A percentile compares a stretch with the other conserved stretches of the same genome.
These are phyloP conservation scores for Zosterops pallidus DNA, from an alignment of 2,113 vertebrate species.

Conservation along the genomic window DNA sequence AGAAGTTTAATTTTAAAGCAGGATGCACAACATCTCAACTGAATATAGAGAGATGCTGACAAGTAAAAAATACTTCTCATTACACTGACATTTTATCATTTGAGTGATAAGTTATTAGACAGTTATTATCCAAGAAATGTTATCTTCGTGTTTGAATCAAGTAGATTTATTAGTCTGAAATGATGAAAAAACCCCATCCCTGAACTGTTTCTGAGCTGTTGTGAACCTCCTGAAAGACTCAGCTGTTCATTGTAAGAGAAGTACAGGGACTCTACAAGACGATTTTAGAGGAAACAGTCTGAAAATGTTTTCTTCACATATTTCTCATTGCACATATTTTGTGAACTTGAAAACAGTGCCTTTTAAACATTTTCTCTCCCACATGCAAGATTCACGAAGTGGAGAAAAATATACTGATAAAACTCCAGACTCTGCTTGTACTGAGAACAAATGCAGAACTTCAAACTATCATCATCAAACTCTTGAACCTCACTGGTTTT, in stretches of 20 bases:
- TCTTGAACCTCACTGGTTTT: neutral
- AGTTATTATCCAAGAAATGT: neutral
- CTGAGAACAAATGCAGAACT: neutral
- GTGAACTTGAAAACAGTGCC: neutral
- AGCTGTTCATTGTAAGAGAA: neutral
- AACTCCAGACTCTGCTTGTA: neutral
- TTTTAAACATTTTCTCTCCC: neutral
- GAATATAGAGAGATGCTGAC: neutral
- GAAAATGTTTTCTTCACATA: neutral
- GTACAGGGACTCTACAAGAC: neutral
- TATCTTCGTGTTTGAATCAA: neutral
- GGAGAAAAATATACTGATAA: neutral
- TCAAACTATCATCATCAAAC: neutral
- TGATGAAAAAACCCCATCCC: fast-evolving
- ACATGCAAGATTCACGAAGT: neutral
- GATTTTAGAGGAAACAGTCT: neutral
- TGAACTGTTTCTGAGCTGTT: neutral
- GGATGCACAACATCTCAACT: neutral
- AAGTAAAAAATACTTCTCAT: neutral
- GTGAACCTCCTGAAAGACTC: neutral
- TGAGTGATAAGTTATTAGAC: neutral
- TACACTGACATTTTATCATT: neutral
- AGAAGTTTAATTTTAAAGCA: conserved; percentile 13
- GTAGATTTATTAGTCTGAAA: neutral
- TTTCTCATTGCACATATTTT: neutral